These are phyloP conservation scores for Morinoia aosen DNA, from an alignment of 2,888 invertebrate genomes.

Conservation along the genomic window DNA sequence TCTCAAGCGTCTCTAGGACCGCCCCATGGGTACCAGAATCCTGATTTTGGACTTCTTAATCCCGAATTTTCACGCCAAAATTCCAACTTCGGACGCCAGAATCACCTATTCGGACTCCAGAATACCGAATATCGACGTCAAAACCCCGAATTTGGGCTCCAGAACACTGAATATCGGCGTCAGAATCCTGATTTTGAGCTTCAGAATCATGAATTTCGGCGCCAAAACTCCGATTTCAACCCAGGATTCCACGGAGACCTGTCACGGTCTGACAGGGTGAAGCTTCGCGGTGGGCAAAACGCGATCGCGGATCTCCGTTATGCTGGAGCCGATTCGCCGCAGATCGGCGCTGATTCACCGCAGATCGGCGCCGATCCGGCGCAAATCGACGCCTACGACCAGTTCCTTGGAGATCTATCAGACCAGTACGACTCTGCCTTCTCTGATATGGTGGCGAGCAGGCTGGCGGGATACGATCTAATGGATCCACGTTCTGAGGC, in stretches of 20 bases:
- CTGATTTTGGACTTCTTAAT: background rate
- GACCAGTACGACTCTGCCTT: background rate
- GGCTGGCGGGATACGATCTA: background rate
- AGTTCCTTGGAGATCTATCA: background rate
- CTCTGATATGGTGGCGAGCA: background rate
- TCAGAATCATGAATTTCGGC: background rate
- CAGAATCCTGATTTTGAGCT: background rate
- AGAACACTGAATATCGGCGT: background rate
- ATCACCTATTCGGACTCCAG: background rate
- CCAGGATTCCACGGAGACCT: background rate
- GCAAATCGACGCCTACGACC: background rate
- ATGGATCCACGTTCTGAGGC: background rate
- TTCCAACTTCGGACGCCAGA: background rate
- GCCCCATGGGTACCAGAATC: background rate
- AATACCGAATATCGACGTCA: background rate
- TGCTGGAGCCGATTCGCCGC: background rate
- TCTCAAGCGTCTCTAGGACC: background rate
- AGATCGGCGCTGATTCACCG: background rate
- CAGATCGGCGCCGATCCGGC: background rate
- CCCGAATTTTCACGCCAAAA: background rate
- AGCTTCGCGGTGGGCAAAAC: background rate
- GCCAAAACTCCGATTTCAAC: background rate
- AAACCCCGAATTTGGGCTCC: background rate
- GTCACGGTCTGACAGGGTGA: background rate
- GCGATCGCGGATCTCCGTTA: too few species aligned